Conservation (phyloP, 92 coral and sea anemone species). For the Parazoanthus atlanticus region DNA sequence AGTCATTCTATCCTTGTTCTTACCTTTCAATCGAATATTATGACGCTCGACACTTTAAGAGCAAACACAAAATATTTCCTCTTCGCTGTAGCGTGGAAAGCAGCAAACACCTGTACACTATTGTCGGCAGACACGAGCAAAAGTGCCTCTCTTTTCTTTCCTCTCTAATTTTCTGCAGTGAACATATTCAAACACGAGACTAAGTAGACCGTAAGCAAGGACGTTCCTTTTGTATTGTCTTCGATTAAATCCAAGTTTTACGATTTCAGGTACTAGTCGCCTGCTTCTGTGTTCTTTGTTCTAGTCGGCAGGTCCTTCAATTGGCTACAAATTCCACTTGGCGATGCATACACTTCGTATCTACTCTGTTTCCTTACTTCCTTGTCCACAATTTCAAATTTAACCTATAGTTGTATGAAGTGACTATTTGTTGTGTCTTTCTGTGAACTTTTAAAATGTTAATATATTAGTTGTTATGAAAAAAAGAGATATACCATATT, state of each 20-base stretch:
- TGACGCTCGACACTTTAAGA: neutral
- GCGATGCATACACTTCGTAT: neutral
- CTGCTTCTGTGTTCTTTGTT: neutral
- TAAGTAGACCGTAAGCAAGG: neutral
- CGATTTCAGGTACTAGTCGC: constrained; percentile 1
- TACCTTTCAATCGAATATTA: neutral
- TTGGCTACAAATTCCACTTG: neutral
- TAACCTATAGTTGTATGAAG: neutral
- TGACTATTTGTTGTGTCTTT: neutral
- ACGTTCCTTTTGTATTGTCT: neutral
- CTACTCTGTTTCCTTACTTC: neutral
- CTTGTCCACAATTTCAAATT: neutral
- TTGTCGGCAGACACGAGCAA: neutral
- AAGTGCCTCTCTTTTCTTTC: neutral
- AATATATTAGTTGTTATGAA: neutral
- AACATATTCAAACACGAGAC: neutral
- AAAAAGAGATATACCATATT: neutral
- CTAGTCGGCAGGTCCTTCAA: neutral
- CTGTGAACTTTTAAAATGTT: neutral
- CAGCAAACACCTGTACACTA: neutral
- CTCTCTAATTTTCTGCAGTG: neutral
- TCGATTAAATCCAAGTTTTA: neutral
- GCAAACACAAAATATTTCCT: neutral
- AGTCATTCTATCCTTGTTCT: neutral
- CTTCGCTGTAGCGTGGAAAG: neutral